Base-by-base conservation (phyloP, 2,797 vertebrate species). In the Halcyon chelicuti region DNA sequence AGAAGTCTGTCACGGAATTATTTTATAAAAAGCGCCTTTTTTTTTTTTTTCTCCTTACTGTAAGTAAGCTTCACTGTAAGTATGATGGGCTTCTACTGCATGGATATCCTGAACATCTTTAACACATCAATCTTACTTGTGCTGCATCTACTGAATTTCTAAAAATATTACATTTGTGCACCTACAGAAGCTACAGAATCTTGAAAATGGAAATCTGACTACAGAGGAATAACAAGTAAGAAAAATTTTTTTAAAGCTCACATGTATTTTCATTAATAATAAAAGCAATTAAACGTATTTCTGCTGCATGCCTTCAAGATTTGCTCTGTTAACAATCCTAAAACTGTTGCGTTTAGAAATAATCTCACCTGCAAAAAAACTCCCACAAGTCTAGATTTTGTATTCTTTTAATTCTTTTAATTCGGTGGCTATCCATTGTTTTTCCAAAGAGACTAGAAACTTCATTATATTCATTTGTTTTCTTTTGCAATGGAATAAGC, bases 371-470 rank as follows among this genome's bases (percentile, higher is more conserved):
- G 99, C 99, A 99, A 97, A 99, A 99, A 97, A 99, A 99, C 97
- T 99, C 99, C 99, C 99, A 99, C 90, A 99, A 97, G 94, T 99
- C 99, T 97, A 99, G 97, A 97, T 99, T 99, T 97, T 99, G 99
- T 96, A 99, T 99, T 98, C 99, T 99, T 97, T 99, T 99, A 96
- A 99, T 99, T 95, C 98, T 98, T 98, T 98, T 99, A 96, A 99
- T 99, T 46, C 98, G 98, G 95, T 98, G 97, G 65, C 97, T 98
- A 97, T 98, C 98, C 99, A 99, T 99, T 28, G 99, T 99, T 97
- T 99, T 98, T 84, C 99, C 99, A 96, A 99, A 99, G 88, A 99
- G 98, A 88, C 98, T 98, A 90, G 99, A 98, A 33, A 99, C 99
- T 97, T 99, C 99, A 91, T 99, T 99, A 94, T 99, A 99, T 97